Percentiles rank a stretch among this genome's conserved stretches.
Conservation (phyloP, 2,113 vertebrate genomes). For the Podocnemis expansa region DNA sequence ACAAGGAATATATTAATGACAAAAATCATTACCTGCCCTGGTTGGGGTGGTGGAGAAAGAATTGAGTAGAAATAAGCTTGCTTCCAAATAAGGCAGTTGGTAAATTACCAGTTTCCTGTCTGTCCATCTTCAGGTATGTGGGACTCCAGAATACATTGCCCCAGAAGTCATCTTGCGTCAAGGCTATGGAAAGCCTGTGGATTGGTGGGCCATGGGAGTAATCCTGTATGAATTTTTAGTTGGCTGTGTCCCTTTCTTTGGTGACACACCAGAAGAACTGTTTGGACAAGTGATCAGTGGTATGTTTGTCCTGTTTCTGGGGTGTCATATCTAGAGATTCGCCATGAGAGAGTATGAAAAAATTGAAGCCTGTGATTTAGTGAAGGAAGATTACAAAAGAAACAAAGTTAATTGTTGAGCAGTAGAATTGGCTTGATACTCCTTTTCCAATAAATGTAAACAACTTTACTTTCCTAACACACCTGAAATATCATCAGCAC, state of each 20-base stretch:
- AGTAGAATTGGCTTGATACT: background rate
- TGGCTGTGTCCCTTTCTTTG: slow-evolving; percentile 95
- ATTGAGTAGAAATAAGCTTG: background rate
- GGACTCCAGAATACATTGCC: slow-evolving; percentile 96
- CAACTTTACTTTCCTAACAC: background rate
- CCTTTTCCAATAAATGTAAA: background rate
- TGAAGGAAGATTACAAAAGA: background rate
- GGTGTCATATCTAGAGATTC: background rate
- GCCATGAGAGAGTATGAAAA: background rate
- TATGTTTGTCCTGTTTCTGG: slow-evolving; percentile 56
- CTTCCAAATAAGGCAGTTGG: background rate
- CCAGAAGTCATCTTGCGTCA: slow-evolving; percentile 97
- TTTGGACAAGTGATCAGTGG: slow-evolving; percentile 98
- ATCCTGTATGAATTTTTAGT: slow-evolving; percentile 97
- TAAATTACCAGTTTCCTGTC: background rate
- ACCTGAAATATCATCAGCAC: background rate
- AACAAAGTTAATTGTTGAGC: background rate
- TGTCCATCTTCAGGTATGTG: slow-evolving; percentile 86
- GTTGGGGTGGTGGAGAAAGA: background rate
- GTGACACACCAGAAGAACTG: slow-evolving; percentile 96
- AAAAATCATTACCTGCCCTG: slow-evolving; percentile 6
- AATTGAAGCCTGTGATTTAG: background rate
- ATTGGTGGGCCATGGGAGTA: slow-evolving; percentile 99
- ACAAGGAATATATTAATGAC: background rate
- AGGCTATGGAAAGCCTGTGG: slow-evolving; percentile 97